Evolutionary conservation across 2,888 invertebrate species (phyloP), one percentile per base, ranked within the genome.

Genomic region (Caenorhabditis sinica): DNA sequence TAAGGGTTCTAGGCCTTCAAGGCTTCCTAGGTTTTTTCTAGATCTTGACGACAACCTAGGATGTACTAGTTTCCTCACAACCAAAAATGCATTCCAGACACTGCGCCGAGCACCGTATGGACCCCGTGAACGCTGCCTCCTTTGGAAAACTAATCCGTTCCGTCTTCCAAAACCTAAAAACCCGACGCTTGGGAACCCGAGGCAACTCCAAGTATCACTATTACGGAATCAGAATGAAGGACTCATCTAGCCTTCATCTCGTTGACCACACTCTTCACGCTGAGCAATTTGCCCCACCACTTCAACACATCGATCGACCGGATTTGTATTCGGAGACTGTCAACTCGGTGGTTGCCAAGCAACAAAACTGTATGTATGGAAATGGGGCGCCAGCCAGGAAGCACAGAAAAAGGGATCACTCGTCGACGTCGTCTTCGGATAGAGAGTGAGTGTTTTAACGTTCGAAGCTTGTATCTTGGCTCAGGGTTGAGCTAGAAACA

Each of bases 141-240:
- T 99, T 99, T 94, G 99, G 99, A 86, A 99, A 99, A 94, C 95
- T 99, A 56, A 99, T 99, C 93, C 95, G 99, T 83, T 97, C 98
- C 3, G 98, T 99, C 85, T 99, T 99, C 94, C 95, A 97, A 90
- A 98, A 98, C 23, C 95, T 99, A 91, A 95, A 97, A 87, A 99
- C 99, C 20, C 94, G 97, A 89, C 95, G 99, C 74, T 95, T 99
- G 61, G 99, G 99, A 86, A 99, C 98, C 3, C 95, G 92, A 23
- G 92, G 92, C n/a, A 92, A 92, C 83, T 91, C 91, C 11, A 92
- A 92, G 82, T 99, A 99, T 93, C 99, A 99, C 94, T 99, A 99
- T 94, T 98, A 99, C 94, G 99, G 99, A n/a, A 98, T 99, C 89
- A 95, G 98, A 20, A 83, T 86, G 25, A 86, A 86, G 25, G 68